phyloP scores from a whole-genome alignment of 1,140 invertebrate genomes.

The Drosophila burlai region DNA sequence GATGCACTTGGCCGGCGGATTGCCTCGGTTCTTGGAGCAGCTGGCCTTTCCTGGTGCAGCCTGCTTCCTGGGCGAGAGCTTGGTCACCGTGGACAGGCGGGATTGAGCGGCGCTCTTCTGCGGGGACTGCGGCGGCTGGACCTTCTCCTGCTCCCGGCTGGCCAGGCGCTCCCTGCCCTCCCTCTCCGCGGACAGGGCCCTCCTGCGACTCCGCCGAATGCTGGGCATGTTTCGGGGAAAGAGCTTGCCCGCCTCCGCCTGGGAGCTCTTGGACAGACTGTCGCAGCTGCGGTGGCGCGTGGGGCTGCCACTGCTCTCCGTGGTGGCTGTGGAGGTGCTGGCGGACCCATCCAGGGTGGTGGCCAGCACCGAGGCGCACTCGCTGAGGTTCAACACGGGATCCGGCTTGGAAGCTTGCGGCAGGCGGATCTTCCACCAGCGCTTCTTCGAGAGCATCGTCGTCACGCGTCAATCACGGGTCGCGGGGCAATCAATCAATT shows the following conservation, averaged over 20 bases:
- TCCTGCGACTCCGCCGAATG: conserved; percentile 70
- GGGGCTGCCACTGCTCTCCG: conserved; percentile 37
- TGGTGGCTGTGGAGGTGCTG: conserved; percentile 48
- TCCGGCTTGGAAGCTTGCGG: conserved; percentile 58
- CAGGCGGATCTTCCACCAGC: conserved; percentile 77
- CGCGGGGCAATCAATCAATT: conserved; percentile 58
- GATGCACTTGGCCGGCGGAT: conserved; percentile 23
- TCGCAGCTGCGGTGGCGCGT: conserved; percentile 49
- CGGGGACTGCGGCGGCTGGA: conserved; percentile 33
- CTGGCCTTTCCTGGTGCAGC: conserved; percentile 23
- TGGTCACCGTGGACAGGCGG: conserved; percentile 67
- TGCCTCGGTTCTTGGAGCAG: conserved; percentile 62
- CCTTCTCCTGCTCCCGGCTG: conserved; percentile 27
- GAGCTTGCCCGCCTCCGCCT: conserved; percentile 70
- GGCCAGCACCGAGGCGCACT: conserved; percentile 63
- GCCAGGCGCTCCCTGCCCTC: conserved; percentile 24
- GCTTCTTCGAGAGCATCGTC: conserved; percentile 58
- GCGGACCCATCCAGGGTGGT: conserved; percentile 30
- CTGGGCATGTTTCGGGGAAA: conserved; percentile 84
- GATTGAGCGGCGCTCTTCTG: conserved; percentile 36
- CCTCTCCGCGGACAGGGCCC: conserved; percentile 49
- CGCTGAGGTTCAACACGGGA: conserved; percentile 60
- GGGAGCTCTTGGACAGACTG: conserved; percentile 67
- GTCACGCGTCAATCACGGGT: conserved; percentile 49
- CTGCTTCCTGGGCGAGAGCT: conserved; percentile 58